These are phyloP conservation scores for Spongilla lacustris DNA, from an alignment of 37 sponge, comb jelly and placozoan genomes.

Conservation along the genomic window DNA sequence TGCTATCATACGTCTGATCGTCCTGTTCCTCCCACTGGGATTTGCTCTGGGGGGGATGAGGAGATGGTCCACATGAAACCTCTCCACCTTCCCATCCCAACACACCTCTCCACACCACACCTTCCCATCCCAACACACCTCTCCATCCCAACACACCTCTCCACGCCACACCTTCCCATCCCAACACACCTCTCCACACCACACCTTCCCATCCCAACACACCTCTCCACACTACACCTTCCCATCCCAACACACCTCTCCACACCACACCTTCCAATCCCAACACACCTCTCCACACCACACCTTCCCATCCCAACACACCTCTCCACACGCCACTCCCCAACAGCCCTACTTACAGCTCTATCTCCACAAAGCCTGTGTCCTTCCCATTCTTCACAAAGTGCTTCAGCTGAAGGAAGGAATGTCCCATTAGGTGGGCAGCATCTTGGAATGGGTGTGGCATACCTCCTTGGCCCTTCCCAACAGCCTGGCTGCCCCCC, in stretches of 20 bases:
- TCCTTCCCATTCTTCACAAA: conserved; percentile 90
- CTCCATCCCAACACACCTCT: too few species aligned
- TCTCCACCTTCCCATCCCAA: too few species aligned
- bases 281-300: too few species aligned
- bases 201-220: not conserved
- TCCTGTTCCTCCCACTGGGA: conserved; percentile 24
- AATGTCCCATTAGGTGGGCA: too few species aligned
- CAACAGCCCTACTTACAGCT: conserved; percentile 46
- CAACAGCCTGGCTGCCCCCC: conserved; percentile 76
- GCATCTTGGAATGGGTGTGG: not conserved
- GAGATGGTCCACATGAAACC: not conserved
- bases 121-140: too few species aligned
- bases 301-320: too few species aligned
- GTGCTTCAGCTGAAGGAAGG: conserved; percentile 73
- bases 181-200: too few species aligned
- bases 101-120: too few species aligned
- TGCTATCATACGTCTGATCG: conserved; percentile 62
- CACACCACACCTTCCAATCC: too few species aligned
- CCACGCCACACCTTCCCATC: too few species aligned
- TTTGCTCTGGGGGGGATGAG: not conserved
- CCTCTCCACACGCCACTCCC: too few species aligned
- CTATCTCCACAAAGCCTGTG: conserved; percentile 82
- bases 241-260: conserved; percentile 34
- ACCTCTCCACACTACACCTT: conserved; percentile 84
- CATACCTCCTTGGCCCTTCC: conserved; percentile 95